These are phyloP conservation scores for Clarias platycephalus DNA, from an alignment of 2,797 vertebrate genomes.

Conservation along the genomic window DNA sequence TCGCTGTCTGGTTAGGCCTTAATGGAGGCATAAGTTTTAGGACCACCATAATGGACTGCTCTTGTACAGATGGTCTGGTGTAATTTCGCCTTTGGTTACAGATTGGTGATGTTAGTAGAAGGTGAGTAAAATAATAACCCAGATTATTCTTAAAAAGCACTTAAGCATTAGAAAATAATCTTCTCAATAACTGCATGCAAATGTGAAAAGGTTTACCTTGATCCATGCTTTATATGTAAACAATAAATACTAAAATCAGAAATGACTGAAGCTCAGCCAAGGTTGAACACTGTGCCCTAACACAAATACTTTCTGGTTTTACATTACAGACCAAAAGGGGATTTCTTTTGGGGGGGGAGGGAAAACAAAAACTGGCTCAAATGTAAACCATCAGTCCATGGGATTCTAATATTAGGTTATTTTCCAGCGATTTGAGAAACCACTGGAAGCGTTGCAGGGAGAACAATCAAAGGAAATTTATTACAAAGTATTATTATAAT, in stretches of 20 bases:
- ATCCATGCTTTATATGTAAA: background rate
- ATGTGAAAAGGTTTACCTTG: background rate
- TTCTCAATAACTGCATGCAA: background rate
- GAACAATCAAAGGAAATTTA: background rate
- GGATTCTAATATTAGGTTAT: background rate
- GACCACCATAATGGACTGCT: slow-evolving; percentile 34
- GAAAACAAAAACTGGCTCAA: background rate
- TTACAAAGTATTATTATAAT: background rate
- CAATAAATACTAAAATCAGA: slow-evolving; percentile 19
- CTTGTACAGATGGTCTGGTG: slow-evolving; percentile 41
- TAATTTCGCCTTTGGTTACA: slow-evolving; percentile 17
- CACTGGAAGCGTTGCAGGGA: background rate
- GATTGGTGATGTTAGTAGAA: slow-evolving; percentile 14
- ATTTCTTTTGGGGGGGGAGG: background rate
- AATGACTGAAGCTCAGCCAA: background rate
- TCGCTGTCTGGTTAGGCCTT: slow-evolving; percentile 32
- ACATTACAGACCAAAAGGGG: background rate
- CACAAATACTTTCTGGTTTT: slow-evolving; percentile 19
- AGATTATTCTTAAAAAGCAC: background rate
- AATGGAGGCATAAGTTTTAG: slow-evolving; percentile 43
- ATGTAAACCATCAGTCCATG: slow-evolving; percentile 1
- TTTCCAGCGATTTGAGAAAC: slow-evolving; percentile 1
- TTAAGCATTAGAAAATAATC: background rate
- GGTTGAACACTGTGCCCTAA: background rate
- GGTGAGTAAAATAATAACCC: slow-evolving; percentile 8